Conservation (phyloP, 2,797 vertebrate species). For the Macrochelys suwanniensis region DNA sequence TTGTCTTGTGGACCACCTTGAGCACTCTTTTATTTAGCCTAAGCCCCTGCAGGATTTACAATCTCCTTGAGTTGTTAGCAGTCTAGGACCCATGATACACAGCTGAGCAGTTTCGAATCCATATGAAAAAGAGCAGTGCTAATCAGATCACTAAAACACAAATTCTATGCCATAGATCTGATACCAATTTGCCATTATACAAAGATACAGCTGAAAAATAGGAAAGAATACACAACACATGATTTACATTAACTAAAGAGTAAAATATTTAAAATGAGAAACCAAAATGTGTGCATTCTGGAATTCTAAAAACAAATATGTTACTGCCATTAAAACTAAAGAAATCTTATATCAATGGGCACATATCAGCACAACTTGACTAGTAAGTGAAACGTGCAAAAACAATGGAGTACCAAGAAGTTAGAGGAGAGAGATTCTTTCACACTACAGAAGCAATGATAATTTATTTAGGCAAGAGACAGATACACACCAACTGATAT, state of each 20-base stretch:
- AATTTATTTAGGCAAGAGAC: not conserved
- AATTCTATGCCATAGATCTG: not conserved
- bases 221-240: not conserved
- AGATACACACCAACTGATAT: not conserved
- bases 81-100: not conserved
- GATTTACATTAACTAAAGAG: not conserved
- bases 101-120: not conserved
- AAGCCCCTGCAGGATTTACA: not conserved
- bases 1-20: not conserved
- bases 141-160: not conserved
- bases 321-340: not conserved
- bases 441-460: not conserved
- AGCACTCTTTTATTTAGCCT: not conserved
- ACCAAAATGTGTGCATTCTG: not conserved
- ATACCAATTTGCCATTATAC: not conserved
- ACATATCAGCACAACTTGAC: not conserved
- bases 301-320: not conserved
- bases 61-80: not conserved
- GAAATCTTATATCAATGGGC: not conserved
- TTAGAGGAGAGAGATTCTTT: not conserved
- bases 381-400: not conserved
- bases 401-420: not conserved
- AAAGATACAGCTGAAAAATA: not conserved
- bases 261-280: rapidly evolving
- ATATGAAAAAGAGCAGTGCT: not conserved